Evolutionary conservation across 1,140 invertebrate species (phyloP), one percentile per base, ranked within the genome.

Genomic region (Ephestia elutella): DNA sequence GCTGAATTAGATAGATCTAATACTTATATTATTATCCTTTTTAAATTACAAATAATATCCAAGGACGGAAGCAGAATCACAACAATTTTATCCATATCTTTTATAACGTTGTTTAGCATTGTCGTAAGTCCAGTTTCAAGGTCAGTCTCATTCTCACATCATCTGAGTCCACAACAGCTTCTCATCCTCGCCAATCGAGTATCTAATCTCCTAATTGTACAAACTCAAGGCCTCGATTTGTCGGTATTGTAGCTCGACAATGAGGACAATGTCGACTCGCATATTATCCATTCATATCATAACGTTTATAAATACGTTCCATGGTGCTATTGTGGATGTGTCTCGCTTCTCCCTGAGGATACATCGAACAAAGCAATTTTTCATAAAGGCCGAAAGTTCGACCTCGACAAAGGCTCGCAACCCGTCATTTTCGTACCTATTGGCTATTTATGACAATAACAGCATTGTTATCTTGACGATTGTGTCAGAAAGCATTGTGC

Each of bases 401-500:
- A 58, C 59, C 58, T 59, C 58, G 60, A 81, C 78, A 82, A 81
- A 73, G 75, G 61, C 60, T 75, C 76, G 75, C 78, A 85, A 87
- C 84, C 84, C 80, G 78, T 87, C 82, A 87, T 87, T 81, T 86
- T 80, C 73, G 62, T 77, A 82, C 75, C 79, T 86, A 87, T 85
- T 82, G 84, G 82, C 84, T 83, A 87, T 87, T 85, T 85, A 83
- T 77, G 76, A 87, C 80, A 87, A 87, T 83, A 82, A 75, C 66
- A 58, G 51, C 63, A 78, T 87, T 87, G 82, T 85, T 78, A 63
- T 65, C 60, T 11, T 9, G 57, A 48, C 53, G 69, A 78, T 79
- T 78, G 76, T 80, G 72, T 60, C 62, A 63, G 57, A 49, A 65
- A 44, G 5, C 61, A 76, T 80, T 81, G 75, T 80, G 76, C 60